Evolutionary conservation across 2,113 vertebrate species (phyloP).

Genomic region (Alexandromys fortis): DNA sequence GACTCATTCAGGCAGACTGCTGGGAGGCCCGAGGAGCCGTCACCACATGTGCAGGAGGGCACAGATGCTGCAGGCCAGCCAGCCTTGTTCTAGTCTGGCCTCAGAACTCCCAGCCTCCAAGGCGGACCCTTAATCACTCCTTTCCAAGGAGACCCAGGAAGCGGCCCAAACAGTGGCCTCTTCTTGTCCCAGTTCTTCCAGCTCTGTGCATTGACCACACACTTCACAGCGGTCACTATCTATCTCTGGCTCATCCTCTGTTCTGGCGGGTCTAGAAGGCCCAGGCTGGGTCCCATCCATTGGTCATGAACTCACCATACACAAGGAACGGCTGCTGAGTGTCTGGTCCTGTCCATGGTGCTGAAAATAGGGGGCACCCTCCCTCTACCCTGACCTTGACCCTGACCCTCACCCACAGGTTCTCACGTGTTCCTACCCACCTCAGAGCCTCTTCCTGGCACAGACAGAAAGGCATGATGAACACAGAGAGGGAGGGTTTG

Average conservation of each 20-base stretch:
- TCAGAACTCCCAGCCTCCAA: not conserved
- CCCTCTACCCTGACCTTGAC: not conserved
- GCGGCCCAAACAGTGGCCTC: not conserved
- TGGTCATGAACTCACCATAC: not conserved
- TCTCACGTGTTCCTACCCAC: not conserved
- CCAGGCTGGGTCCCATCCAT: not conserved
- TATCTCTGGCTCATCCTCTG: not conserved
- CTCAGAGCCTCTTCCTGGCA: not conserved
- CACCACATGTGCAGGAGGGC: not conserved
- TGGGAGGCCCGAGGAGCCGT: not conserved
- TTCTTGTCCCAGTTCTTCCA: not conserved
- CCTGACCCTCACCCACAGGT: not conserved
- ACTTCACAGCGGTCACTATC: not conserved
- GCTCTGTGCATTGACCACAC: not conserved
- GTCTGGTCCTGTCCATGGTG: not conserved
- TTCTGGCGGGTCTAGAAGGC: not conserved
- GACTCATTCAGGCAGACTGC: not conserved
- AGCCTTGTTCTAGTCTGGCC: not conserved
- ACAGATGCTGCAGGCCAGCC: not conserved
- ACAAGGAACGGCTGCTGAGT: too few species aligned
- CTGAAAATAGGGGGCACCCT: not conserved
- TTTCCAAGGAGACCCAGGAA: not conserved
- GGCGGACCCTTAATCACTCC: not conserved
- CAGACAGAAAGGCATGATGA: not conserved
- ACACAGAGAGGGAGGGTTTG: accelerated